Percentiles rank a stretch among this genome's conserved stretches.
These are phyloP conservation scores for Numida meleagris DNA, from an alignment of 2,113 vertebrate species.

Conservation along the genomic window DNA sequence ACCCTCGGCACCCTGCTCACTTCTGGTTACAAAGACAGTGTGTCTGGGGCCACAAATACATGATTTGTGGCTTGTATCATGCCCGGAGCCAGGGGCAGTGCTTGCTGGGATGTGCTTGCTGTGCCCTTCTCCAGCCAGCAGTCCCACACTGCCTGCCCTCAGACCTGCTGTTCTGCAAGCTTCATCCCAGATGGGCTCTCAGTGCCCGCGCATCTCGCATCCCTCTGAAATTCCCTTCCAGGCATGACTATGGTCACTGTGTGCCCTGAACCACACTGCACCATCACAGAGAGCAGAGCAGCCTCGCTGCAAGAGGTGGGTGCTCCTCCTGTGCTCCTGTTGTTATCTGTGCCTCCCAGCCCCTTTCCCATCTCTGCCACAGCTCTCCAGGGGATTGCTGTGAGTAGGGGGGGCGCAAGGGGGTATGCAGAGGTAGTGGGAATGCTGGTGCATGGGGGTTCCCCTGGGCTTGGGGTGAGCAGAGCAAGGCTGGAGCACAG, in stretches of 20 bases:
- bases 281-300: not conserved
- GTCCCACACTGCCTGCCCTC: fast-evolving
- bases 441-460: not conserved
- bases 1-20: not conserved
- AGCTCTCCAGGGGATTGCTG: not conserved
- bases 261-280: not conserved
- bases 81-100: not conserved
- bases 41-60: not conserved
- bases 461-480: not conserved
- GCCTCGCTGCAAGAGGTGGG: constrained; percentile 31
- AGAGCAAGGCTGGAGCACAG: fast-evolving
- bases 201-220: fast-evolving
- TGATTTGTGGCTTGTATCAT: not conserved
- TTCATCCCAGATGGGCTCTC: not conserved
- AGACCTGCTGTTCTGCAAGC: not conserved
- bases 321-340: not conserved
- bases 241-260: not conserved
- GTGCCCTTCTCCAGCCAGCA: not conserved
- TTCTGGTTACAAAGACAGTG: not conserved
- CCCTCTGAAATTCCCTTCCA: not conserved
- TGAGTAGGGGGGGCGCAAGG: not conserved
- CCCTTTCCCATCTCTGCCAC: not conserved
- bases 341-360: not conserved
- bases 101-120: not conserved
- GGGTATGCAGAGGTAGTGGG: not conserved